phyloP scores from a whole-genome alignment of 2,888 invertebrate species.

The Acronicta psi region DNA sequence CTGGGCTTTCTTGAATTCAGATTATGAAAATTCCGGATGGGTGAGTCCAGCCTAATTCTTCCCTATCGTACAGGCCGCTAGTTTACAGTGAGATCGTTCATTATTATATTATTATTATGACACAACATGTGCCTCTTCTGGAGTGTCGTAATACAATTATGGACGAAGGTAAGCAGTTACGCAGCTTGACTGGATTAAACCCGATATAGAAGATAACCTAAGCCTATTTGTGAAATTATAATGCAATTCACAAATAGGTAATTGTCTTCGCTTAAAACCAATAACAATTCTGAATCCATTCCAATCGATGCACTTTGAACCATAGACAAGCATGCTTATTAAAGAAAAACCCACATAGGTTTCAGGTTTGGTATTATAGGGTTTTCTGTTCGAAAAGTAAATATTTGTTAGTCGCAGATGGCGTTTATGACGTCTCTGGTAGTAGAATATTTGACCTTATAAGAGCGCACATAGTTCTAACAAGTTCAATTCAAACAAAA shows the following conservation, averaged over 20 bases:
- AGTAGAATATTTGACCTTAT: conserved; percentile 52
- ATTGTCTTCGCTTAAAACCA: conserved; percentile 21
- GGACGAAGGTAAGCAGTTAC: conserved; percentile 57
- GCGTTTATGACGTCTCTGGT: conserved; percentile 32
- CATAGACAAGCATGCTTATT: no score
- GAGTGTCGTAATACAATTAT: conserved; percentile 61
- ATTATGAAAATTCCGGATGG: no score
- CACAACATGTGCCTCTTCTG: conserved; percentile 12
- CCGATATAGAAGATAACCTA: conserved; percentile 33
- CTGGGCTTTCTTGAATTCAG: no score
- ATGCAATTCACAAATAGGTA: conserved; percentile 38
- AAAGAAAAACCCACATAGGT: no score
- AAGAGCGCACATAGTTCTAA: conserved; percentile 12
- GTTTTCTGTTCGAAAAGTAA: conserved; percentile 22
- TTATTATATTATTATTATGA: no score
- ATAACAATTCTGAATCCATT: no score
- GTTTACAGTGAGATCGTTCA: no score
- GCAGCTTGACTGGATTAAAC: conserved; percentile 49
- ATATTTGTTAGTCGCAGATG: conserved; percentile 47
- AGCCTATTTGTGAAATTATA: conserved; percentile 31
- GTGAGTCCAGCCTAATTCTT: no score
- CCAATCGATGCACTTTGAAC: background rate
- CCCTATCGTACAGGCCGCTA: no score
- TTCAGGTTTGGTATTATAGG: no score
- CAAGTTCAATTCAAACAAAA: background rate